Percentiles rank a stretch among this genome's conserved stretches.
phyloP scores from a whole-genome alignment of 2,888 invertebrate species.

The Archips crataeganus region DNA sequence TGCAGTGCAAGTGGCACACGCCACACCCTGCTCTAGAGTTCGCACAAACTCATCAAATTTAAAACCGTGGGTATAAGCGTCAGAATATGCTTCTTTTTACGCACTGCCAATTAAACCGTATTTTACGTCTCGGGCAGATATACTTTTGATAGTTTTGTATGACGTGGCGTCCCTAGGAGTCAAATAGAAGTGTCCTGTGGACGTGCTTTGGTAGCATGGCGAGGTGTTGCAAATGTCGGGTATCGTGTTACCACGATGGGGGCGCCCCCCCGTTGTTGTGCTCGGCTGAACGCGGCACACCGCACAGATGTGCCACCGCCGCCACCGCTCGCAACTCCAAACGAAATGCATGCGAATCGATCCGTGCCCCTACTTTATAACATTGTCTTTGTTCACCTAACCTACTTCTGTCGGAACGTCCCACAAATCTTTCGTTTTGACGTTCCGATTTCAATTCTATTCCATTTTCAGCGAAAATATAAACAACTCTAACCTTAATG shows the following conservation, averaged over 20 bases:
- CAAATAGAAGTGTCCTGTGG: slow-evolving; percentile 67
- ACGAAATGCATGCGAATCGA: slow-evolving; percentile 82
- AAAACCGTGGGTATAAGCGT: neutral
- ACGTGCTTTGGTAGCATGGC: slow-evolving; percentile 76
- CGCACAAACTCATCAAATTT: slow-evolving; percentile 23
- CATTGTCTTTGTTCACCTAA: slow-evolving; percentile 81
- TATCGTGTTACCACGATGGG: slow-evolving; percentile 68
- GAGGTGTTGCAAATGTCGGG: slow-evolving; percentile 83
- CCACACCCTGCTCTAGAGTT: slow-evolving; percentile 65
- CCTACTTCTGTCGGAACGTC: slow-evolving; percentile 67
- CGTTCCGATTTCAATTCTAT: slow-evolving; percentile 46
- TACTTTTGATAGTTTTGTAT: neutral
- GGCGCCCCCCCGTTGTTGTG: slow-evolving; percentile 58
- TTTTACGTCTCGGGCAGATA: neutral
- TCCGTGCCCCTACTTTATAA: slow-evolving; percentile 71
- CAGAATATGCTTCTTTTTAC: neutral
- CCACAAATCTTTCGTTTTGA: slow-evolving; percentile 39
- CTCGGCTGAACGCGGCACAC: slow-evolving; percentile 68
- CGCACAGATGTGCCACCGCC: slow-evolving; percentile 72
- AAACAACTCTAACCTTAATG: slow-evolving; percentile 45
- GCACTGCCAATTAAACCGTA: neutral
- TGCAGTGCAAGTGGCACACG: slow-evolving; percentile 78
- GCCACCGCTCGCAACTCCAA: slow-evolving; percentile 52
- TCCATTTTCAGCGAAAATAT: slow-evolving; percentile 31
- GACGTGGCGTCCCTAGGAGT: slow-evolving; percentile 63